Conservation (phyloP, 2,888 invertebrate species). For the Pterostichus madidus region DNA sequence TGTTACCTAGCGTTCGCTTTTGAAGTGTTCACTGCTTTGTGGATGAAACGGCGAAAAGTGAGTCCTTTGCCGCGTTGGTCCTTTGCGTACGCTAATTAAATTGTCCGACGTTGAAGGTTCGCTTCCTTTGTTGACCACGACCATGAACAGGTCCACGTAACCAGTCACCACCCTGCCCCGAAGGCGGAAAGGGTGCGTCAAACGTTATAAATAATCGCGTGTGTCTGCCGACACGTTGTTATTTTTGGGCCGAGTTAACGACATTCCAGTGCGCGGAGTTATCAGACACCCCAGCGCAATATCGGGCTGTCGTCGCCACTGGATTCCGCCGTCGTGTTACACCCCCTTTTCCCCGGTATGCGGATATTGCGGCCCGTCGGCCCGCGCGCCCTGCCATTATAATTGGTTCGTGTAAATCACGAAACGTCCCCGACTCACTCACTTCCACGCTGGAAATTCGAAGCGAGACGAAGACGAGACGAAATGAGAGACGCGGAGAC, state of each 20-base stretch:
- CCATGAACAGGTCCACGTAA: neutral
- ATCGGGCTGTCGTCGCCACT: slow-evolving; percentile 69
- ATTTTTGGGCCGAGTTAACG: slow-evolving; percentile 77
- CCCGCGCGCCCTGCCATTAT: slow-evolving; percentile 72
- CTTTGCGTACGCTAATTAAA: slow-evolving; percentile 55
- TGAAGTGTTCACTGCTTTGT: slow-evolving; percentile 21
- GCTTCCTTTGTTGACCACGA: slow-evolving; percentile 46
- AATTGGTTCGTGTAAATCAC: slow-evolving; percentile 73
- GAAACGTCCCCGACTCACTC: slow-evolving; percentile 54
- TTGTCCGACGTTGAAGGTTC: slow-evolving; percentile 35
- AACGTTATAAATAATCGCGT: slow-evolving; percentile 65
- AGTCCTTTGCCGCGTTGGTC: slow-evolving; percentile 20
- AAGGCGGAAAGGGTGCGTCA: slow-evolving; percentile 55
- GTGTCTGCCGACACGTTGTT: slow-evolving; percentile 71
- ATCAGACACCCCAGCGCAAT: slow-evolving; percentile 75
- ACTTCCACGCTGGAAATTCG: slow-evolving; percentile 32
- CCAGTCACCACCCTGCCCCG: neutral
- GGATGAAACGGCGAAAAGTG: slow-evolving; percentile 4
- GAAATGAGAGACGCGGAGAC: slow-evolving; percentile 15
- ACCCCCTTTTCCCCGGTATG: neutral
- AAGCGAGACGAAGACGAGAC: slow-evolving; percentile 9
- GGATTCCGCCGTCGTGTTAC: slow-evolving; percentile 73
- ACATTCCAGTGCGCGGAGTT: slow-evolving; percentile 76
- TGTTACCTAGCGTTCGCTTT: too few relatives aligned
- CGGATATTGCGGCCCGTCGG: slow-evolving; percentile 69